Evolutionary conservation across 2,113 vertebrate genomes (phyloP), one percentile per base, ranked within the genome.

Genomic region (Ictalurus punctatus): DNA sequence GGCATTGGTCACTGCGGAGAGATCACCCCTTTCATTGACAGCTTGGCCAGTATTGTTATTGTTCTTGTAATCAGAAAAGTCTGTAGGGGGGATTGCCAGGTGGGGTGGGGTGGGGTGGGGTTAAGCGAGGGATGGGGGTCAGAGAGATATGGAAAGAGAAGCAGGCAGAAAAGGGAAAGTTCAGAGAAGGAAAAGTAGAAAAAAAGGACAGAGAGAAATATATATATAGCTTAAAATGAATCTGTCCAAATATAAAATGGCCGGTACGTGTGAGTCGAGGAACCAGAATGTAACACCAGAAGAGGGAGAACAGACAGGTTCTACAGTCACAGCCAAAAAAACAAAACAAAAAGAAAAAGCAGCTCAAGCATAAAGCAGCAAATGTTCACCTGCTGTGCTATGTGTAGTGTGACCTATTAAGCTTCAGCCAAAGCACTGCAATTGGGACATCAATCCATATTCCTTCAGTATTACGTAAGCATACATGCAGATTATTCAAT

Each of bases 1-100:
- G 92, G 97, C 97, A 71, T 98, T 98, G 95, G 98, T 98, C 97
- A 99, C 98, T 99, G 98, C 97, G 97, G 97, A 99, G 96, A 98
- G 96, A 97, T 97, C 97, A 97, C 94, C 96, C 92, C 94, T 96
- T 95, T 96, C 95, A 96, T 95, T 97, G 96, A 96, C 92, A 94
- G 94, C 93, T 93, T 93, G 92, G 94, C 89, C 91, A 94, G 93
- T 95, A 95, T 92, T 93, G 93, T 96, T 96, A 97, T 96, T 96
- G 96, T 96, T 97, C 96, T 96, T 95, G 96, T 95, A 92, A 97
- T 97, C 95, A 92, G 95, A 97, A 92, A 95, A 80, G 94, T 97
- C 97, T 97, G 96, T 0, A 86, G 61, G 92, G 87, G 14, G 16
- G 89, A 92, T 88, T 93, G 92, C 88, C 88, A 86, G 91, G 89